Base-by-base conservation (phyloP, 37 sponge, comb jelly and placozoan species). In the Aplysina aerophoba region DNA sequence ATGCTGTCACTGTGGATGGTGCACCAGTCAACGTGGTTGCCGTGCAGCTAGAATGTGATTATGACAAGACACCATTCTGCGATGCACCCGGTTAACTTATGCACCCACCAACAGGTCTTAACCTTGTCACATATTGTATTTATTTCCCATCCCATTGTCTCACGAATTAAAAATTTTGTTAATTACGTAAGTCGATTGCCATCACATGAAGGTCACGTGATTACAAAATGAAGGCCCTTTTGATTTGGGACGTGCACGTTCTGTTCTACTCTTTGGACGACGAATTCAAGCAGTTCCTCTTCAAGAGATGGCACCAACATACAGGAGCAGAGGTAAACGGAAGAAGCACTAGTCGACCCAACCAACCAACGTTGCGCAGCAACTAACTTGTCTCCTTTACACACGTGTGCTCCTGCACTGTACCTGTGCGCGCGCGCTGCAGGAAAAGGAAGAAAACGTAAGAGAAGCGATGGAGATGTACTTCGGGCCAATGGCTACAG, bases 51-150 rank as follows among this genome's bases (percentile, higher is more conserved):
- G 71, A 89, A 1, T 97, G 97, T 85, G 93, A 97, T 67, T 84
- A 84, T 40, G 64, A 85, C 14, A 79, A 68, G 25, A 97, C 97
- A 39, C 97, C 97, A 73, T 94, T 88, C 75, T 97, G 97, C 88
- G 93, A 85, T 34, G 75, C 40, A 24, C 91, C 84, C n/a, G 15
- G 19, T 25, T 84, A 36, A 75, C 14, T 71, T 35, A 65, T 65
- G 19, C 33, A 17, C 34, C 4, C 34, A 24, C 28, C 50, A 44
- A 44, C 8, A 11, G 8, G 8, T 8, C 50, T 44, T 8, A n/a
- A n/a, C 50, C 50, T 11, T 44, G 8, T 3, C 50, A 44, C 50
- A 44, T 44, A 8, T 44, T 44, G 3, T 44, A 44, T 44, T 44
- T 44, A 44, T 44, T 44, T 44, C 8, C 8, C n/a, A n/a, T 44